Base-by-base conservation (phyloP, 2,888 invertebrate genomes). In the Sceliomorpha sp. region DNA sequence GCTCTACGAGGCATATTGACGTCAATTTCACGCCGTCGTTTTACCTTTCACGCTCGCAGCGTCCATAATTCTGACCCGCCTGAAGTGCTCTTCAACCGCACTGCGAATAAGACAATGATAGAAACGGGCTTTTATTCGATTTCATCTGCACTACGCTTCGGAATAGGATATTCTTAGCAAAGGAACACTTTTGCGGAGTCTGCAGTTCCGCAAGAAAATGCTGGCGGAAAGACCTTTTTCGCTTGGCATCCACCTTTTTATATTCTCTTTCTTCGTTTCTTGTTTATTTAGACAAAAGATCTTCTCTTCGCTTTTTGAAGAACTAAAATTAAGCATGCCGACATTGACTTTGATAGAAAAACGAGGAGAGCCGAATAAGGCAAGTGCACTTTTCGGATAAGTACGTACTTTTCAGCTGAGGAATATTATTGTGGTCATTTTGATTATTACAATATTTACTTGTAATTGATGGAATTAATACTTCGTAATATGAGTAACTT, bases 1-100 rank as follows among this genome's bases (percentile, higher is more conserved):
- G 72, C 64, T 73, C 60, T 68, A 67, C 45, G 58, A 40, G 63
- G 73, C 76, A 72, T 76, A 75, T 79, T 79, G 73, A 78, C 58
- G 73, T 80, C 78, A 80, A 73, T 75, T 56, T 64, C 74, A 76
- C 75, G 42, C 58, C 63, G 42, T 24, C 42, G 53, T 40, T 24
- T 40, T 40, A 9, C 39, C 9, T 24, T 12, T 17, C 8, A n/a
- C 37, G 37, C 15, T n/a, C 7, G 6, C 10, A 5, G 12, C 24
- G 59, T 39, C 47, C 53, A 55, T 63, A 63, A 63, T 63, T 63
- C 53, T 47, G 55, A 55, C 40, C 39, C 44, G 40, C 32, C 51
- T 42, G 9, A 55, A 63, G 55, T 53, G 24, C 55, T 40, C 48
- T 53, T 10, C 26, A 39, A 27, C 39, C 62, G 32, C 14, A 31